Evolutionary conservation across 1,140 invertebrate genomes (phyloP), one percentile per base, ranked within the genome.

Genomic region (Fopius arisanus): DNA sequence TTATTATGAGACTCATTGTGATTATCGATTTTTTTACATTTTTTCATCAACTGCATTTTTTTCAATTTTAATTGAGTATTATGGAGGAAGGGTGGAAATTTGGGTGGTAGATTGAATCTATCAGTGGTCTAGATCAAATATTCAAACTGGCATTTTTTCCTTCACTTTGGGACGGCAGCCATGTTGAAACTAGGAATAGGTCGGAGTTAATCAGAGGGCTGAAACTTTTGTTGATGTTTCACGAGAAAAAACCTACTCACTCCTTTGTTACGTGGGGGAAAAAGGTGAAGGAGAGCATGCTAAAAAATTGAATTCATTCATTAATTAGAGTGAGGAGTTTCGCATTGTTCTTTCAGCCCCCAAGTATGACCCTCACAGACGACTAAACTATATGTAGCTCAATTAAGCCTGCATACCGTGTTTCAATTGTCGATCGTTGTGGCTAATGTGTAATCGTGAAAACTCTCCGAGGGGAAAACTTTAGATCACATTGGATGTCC

Each of bases 281-380:
- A 28, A 28, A 23, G 54, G 21, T 59, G 23, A 59, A 59, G 19
- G 54, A 19, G 54, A 59, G 23, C 19, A 59, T 28, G 14, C 23
- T 59, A 12, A 59, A 59, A 59, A 59, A 59, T 59, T 59, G 9
- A 59, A 59, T 59, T 59, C 54, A 12, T 59, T 26, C 21, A 59
- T 26, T 59, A 59, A 59, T 59, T 59, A 28, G 23, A 59, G 10
- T 59, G 54, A 23, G 23, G 54, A 59, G 43, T 48, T 48, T 48
- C 14, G 14, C 43, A 48, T 48, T 48, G 43, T 48, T 48, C 43
- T 48, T 48, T 48, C 43, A 10, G 9, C 43, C 43, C 43, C 16
- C n/a, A 14, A 48, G 43, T 19, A n/a, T 48, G 16, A n/a, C n/a
- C 43, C 43, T n/a, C 16, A 3, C 43, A 5, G 14, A 48, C 16